phyloP scores from a whole-genome alignment of 2,113 vertebrate species.

The Microtus oregoni region DNA sequence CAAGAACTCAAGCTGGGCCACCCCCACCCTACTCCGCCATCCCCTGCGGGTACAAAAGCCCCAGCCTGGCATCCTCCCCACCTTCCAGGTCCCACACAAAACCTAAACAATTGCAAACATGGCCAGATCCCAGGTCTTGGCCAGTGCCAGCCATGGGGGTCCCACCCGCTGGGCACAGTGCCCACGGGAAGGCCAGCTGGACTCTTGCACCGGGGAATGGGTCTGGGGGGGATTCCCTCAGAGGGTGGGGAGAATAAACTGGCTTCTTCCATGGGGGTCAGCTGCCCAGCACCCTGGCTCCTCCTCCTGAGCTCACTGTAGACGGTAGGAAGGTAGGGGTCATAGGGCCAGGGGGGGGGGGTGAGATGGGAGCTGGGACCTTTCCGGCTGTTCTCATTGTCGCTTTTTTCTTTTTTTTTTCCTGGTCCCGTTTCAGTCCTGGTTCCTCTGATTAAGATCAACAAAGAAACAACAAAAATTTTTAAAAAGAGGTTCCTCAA shows the following conservation, averaged over 20 bases:
- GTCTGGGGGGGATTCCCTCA: conserved; percentile 48
- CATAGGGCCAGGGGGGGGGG: not conserved
- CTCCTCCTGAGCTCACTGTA: not conserved
- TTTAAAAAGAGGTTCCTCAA: conserved; percentile 80
- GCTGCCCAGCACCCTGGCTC: not conserved
- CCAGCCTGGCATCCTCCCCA: conserved; percentile 65
- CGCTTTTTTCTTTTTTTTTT: not conserved
- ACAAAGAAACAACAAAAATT: conserved; percentile 80
- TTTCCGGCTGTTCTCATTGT: conserved; percentile 11
- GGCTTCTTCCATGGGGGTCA: not conserved
- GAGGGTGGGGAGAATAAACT: not conserved
- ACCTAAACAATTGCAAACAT: conserved; percentile 76
- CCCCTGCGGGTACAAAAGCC: conserved; percentile 70
- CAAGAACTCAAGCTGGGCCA: conserved; percentile 66
- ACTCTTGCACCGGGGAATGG: conserved; percentile 39
- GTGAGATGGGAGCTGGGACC: not conserved
- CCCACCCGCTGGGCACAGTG: conserved; percentile 76
- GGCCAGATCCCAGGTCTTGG: conserved; percentile 76
- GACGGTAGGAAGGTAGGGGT: not conserved
- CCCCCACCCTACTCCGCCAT: conserved; percentile 61
- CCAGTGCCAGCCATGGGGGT: conserved; percentile 75
- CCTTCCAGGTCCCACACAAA: conserved; percentile 70
- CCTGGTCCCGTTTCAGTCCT: conserved; percentile 57
- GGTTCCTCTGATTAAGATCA: conserved; percentile 96
- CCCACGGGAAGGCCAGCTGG: conserved; percentile 79